A percentile compares a stretch with the other conserved stretches of the same genome.
Evolutionary conservation across 2,797 vertebrate species (phyloP).

Genomic region (Urocyon cinereoargenteus): DNA sequence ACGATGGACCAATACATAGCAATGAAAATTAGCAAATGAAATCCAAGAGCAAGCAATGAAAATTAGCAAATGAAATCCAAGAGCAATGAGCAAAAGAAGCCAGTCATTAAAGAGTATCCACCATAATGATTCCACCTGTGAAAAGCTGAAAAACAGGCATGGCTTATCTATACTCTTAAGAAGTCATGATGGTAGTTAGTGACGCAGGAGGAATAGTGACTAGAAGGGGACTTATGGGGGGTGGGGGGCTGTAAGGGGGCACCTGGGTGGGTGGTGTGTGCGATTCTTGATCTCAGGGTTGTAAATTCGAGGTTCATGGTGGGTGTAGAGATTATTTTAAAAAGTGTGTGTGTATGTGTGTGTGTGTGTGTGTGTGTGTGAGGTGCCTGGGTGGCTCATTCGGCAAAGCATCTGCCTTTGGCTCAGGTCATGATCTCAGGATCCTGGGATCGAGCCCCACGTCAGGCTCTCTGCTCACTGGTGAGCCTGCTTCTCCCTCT

Average conservation of each 20-base stretch:
- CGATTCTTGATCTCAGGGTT: neutral
- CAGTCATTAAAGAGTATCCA: neutral
- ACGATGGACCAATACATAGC: neutral
- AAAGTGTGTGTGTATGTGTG: neutral
- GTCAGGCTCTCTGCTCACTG: no score
- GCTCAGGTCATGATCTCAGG: no score
- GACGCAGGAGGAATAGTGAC: neutral
- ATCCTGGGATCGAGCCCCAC: no score
- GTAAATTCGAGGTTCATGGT: neutral
- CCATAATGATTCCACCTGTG: neutral
- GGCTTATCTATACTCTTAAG: neutral
- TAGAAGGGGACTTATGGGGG: neutral
- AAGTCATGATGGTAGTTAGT: neutral
- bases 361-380: no score
- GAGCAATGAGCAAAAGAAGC: neutral
- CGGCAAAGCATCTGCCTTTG: no score
- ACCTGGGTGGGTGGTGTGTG: neutral
- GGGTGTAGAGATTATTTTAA: neutral
- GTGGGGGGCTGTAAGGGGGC: neutral
- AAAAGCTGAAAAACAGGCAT: neutral
- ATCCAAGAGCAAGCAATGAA: conserved; percentile 10
- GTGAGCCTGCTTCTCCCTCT: no score
- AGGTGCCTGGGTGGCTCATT: no score
- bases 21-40: neutral
- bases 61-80: neutral